Base-by-base conservation (phyloP, 2,113 vertebrate species). In the Guaruba guarouba region DNA sequence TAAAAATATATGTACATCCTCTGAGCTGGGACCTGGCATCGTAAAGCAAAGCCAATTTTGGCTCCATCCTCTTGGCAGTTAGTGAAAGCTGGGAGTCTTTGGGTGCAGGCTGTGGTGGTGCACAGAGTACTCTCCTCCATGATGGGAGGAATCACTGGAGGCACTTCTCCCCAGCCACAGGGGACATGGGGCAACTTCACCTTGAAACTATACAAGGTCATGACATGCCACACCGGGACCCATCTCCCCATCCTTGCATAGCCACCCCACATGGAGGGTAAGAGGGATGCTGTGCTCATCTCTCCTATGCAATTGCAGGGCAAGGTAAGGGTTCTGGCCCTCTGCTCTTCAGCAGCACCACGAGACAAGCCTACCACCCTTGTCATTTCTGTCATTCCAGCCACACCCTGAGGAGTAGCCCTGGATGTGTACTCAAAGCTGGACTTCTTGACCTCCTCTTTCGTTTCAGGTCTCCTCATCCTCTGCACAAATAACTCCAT, bases 381-480 rank as follows among this genome's bases (percentile, higher is more conserved):
- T 92, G 64, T 78, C 3, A 86, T 88, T 96, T 88, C 69, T 93
- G 88, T 61, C 80, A 94, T 93, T 89, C 91, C 83, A 82, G 62
- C 19, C 57, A 78, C 52, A n/a, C 10, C 23, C 61, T 2, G 6
- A 55, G 33, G 54, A 90, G 52, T 54, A 52, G 61, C 18, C 87
- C 41, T 87, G 57, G 28, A 83, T 48, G 54, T 39, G 55, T 92
- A 68, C 76, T 92, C 82, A 81, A 96, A 83, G 51, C 55, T 1
- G 14, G 35, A 49, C 87, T 93, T 76, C 62, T 12, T 5, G 18
- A 66, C 67, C 79, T 86, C 28, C 35, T 52, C 80, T 68, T 88
- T 71, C 55, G 77, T 77, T 82, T 43, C 57, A 70, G 35, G 55
- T 85, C 64, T 82, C 70, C 63, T 90, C 62, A 83, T 74, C n/a